Conservation (phyloP, 1,140 invertebrate genomes). For the Liolophura sinensis region DNA sequence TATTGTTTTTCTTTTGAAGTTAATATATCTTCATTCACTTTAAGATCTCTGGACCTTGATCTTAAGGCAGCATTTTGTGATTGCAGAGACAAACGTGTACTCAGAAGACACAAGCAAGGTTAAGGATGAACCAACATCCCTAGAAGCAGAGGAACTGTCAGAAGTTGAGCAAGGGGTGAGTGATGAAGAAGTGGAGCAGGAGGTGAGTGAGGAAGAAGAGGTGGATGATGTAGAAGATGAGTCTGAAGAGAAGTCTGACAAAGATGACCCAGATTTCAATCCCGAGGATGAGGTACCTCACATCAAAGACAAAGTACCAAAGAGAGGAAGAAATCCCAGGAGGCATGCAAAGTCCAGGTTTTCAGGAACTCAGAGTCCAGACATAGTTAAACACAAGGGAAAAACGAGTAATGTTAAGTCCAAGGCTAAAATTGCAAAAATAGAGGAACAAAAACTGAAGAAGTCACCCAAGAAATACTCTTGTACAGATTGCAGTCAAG, state of each 20-base stretch:
- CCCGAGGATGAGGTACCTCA: constrained; percentile 7
- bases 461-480: constrained; percentile 8
- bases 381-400: constrained; percentile 5
- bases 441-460: constrained; percentile 8
- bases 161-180: constrained; percentile 15
- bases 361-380: constrained; percentile 1
- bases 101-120: no score
- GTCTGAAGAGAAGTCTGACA: no score
- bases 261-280: no score
- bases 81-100: no score
- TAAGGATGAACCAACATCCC: no score
- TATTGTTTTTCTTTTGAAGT: no score
- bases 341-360: constrained; percentile 7
- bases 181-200: constrained; percentile 4
- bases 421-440: constrained; percentile 9
- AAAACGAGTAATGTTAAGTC: constrained; percentile 1
- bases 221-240: constrained; percentile 9
- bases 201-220: constrained; percentile 6
- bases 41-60: no score
- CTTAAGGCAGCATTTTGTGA: no score
- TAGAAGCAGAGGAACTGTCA: no score
- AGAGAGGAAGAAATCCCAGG: neutral
- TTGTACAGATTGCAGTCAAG: constrained; percentile 13
- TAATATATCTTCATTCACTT: no score
- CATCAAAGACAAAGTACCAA: constrained; percentile 10